phyloP scores from a whole-genome alignment of 2,113 vertebrate genomes.

The Eulemur rufifrons region DNA sequence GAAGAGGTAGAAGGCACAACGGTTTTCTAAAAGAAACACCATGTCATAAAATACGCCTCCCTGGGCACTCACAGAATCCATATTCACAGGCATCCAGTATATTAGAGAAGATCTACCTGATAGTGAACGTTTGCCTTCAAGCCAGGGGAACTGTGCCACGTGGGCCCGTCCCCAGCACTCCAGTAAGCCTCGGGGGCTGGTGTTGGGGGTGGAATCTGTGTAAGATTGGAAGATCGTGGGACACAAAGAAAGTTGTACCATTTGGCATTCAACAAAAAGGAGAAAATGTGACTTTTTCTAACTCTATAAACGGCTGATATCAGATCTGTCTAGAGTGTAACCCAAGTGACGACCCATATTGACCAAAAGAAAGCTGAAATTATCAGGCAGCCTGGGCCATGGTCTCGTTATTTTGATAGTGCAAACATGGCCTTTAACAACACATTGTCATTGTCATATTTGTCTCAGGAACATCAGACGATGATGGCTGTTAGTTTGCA shows the following conservation, averaged over 20 bases:
- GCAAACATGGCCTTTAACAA: constrained; percentile 54
- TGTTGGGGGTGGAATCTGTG: neutral
- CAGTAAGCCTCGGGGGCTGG: neutral
- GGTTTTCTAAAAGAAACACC: neutral
- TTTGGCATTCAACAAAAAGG: neutral
- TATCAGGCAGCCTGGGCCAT: neutral
- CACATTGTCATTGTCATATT: constrained; percentile 45
- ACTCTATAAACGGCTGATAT: neutral
- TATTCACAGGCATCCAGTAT: neutral
- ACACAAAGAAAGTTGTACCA: neutral
- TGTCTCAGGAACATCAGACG: constrained; percentile 44
- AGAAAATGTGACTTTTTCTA: neutral
- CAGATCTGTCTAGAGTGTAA: neutral
- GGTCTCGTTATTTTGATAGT: constrained; percentile 50
- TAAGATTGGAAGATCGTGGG: rapidly evolving
- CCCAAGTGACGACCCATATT: constrained; percentile 26
- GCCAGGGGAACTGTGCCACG: too few species aligned
- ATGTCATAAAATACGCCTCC: neutral
- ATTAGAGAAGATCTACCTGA: neutral
- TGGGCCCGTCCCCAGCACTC: neutral
- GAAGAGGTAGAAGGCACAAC: neutral
- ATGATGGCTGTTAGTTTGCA: constrained; percentile 51
- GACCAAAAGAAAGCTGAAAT: constrained; percentile 44
- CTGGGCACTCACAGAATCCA: neutral
- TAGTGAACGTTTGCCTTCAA: neutral